Conservation (phyloP, 2,113 vertebrate genomes). For the Gallinago undulata region DNA sequence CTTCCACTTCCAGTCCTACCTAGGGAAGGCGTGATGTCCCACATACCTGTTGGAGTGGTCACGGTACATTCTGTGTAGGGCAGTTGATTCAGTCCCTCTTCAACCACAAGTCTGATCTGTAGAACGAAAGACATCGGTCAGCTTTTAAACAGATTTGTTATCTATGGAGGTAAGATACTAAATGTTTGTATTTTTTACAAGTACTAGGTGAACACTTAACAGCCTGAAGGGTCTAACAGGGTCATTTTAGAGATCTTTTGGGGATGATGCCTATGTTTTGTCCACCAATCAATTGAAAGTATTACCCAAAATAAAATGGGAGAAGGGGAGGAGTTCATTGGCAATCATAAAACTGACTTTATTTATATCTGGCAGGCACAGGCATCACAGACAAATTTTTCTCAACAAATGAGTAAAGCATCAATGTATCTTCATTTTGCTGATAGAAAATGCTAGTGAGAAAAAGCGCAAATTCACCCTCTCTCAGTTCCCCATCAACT, state of each 20-base stretch:
- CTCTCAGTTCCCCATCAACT: background rate
- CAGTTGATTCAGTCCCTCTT: slow-evolving; percentile 97
- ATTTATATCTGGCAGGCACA: background rate
- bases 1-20: background rate
- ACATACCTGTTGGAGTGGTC: slow-evolving; percentile 93
- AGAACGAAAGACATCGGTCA: slow-evolving; percentile 26
- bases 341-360: background rate
- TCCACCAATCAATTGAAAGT: background rate
- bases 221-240: background rate
- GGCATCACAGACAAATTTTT: background rate
- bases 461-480: background rate
- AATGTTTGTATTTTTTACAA: background rate
- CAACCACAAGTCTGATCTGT: slow-evolving; percentile 96
- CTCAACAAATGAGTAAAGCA: background rate
- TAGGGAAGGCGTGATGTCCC: background rate
- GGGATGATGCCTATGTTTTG: background rate
- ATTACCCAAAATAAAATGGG: background rate
- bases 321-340: rapidly evolving
- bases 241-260: background rate
- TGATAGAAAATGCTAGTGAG: background rate
- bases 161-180: background rate
- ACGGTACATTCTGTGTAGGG: slow-evolving; percentile 96
- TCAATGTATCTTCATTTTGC: background rate
- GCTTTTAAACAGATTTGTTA: background rate
- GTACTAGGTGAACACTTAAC: background rate